Percentiles rank a stretch among this genome's conserved stretches.
phyloP scores from a whole-genome alignment of 2,113 vertebrate genomes.

The Colius striatus region DNA sequence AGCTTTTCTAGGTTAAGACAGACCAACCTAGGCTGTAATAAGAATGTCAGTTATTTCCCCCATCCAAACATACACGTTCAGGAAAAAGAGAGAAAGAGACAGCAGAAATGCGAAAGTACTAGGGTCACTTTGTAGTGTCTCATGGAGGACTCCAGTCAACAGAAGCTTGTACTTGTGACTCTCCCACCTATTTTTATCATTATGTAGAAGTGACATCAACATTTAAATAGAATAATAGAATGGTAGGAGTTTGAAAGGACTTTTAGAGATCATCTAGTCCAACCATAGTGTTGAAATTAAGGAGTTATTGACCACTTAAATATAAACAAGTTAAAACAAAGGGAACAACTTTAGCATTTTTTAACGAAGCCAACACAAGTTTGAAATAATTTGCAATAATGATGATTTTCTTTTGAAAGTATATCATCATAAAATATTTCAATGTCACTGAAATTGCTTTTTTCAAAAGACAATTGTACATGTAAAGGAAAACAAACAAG shows the following conservation, averaged over 20 bases:
- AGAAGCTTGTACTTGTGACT: not conserved
- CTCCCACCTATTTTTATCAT: not conserved
- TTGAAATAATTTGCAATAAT: not conserved
- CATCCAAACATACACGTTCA: not conserved
- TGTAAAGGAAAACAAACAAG: not conserved
- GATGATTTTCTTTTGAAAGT: not conserved
- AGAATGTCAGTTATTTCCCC: not conserved
- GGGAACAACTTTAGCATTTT: fast-evolving
- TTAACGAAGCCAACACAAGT: not conserved
- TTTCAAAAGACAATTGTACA: not conserved
- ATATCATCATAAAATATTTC: not conserved
- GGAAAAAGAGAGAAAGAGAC: not conserved
- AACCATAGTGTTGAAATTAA: not conserved
- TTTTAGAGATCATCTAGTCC: too few relatives aligned
- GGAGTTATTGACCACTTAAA: not conserved
- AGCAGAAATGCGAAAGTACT: not conserved
- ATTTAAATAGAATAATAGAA: not conserved
- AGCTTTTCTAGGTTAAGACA: not conserved
- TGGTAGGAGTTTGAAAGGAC: too few relatives aligned
- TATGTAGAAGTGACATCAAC: not conserved
- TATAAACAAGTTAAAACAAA: not conserved
- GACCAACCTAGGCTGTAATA: not conserved
- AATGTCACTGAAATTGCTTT: not conserved
- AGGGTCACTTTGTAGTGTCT: not conserved
- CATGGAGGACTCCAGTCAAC: not conserved